Conservation (phyloP, 2,113 vertebrate genomes). For the Lophochroa leadbeateri region DNA sequence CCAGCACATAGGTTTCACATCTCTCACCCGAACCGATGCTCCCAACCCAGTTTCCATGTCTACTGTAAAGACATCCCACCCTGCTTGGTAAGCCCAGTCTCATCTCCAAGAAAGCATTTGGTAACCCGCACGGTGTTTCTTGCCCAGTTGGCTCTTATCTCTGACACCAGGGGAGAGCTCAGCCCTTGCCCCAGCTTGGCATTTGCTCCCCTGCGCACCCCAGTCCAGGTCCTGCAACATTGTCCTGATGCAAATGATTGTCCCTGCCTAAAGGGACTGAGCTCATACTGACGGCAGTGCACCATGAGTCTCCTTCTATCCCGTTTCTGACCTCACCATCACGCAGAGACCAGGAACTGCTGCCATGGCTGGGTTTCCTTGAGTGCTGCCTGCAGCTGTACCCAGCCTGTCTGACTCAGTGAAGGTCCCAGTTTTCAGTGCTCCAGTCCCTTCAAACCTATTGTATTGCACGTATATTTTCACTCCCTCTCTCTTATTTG, state of each 20-base stretch:
- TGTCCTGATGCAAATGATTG: background rate
- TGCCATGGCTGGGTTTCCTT: background rate
- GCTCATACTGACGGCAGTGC: background rate
- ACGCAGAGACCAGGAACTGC: background rate
- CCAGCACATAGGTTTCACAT: no score
- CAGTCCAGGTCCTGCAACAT: background rate
- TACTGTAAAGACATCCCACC: no score
- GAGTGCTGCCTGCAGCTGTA: constrained; percentile 14
- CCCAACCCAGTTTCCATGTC: no score
- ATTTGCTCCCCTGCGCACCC: background rate
- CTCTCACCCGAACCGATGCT: no score
- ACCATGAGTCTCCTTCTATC: background rate
- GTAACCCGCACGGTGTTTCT: background rate
- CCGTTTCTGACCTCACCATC: background rate
- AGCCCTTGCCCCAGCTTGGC: background rate
- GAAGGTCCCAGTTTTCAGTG: background rate
- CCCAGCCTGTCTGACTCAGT: background rate
- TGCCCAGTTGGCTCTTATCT: background rate
- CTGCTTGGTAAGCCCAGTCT: no score
- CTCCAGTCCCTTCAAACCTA: background rate
- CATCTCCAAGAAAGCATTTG: no score
- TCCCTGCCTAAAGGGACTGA: constrained; percentile 14
- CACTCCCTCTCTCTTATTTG: background rate
- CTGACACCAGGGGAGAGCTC: background rate
- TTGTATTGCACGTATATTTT: background rate